phyloP scores from a whole-genome alignment of 1,140 invertebrate species.

The Drosophila rhopaloa region DNA sequence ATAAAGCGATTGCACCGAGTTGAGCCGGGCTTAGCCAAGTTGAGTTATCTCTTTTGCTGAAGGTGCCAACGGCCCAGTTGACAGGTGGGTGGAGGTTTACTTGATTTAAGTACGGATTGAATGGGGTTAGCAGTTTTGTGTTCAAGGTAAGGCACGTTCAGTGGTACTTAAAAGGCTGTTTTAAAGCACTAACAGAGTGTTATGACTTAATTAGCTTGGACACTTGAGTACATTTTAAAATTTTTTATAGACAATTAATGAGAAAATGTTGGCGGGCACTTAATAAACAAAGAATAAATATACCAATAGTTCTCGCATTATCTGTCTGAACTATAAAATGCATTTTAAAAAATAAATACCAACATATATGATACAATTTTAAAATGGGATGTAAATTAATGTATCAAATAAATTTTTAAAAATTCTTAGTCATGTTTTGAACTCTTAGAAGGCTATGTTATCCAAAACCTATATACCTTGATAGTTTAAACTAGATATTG shows the following conservation, averaged over 20 bases:
- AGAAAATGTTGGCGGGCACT: too few relatives aligned
- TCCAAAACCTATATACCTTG: too few relatives aligned
- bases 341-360: too few relatives aligned
- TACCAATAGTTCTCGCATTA: too few relatives aligned
- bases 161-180: slow-evolving; percentile 2
- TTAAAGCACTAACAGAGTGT: slow-evolving; percentile 1
- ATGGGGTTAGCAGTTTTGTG: slow-evolving; percentile 33
- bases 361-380: too few relatives aligned
- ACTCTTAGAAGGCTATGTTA: too few relatives aligned
- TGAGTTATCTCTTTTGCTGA: slow-evolving; percentile 30
- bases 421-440: too few relatives aligned
- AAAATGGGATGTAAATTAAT: too few relatives aligned
- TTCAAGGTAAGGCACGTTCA: slow-evolving; percentile 1
- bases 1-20: slow-evolving; percentile 25
- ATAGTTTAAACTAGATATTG: not conserved
- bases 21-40: slow-evolving; percentile 17
- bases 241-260: not conserved
- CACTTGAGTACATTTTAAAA: not conserved
- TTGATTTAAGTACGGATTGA: slow-evolving; percentile 30
- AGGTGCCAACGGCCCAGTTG: slow-evolving; percentile 25
- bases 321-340: too few relatives aligned
- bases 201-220: slow-evolving; percentile 8
- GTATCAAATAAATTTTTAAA: too few relatives aligned
- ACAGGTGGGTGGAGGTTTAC: slow-evolving; percentile 28
- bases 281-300: too few relatives aligned